Evolutionary conservation across 2,113 vertebrate species (phyloP).

Genomic region (Sphyrna mokarran): DNA sequence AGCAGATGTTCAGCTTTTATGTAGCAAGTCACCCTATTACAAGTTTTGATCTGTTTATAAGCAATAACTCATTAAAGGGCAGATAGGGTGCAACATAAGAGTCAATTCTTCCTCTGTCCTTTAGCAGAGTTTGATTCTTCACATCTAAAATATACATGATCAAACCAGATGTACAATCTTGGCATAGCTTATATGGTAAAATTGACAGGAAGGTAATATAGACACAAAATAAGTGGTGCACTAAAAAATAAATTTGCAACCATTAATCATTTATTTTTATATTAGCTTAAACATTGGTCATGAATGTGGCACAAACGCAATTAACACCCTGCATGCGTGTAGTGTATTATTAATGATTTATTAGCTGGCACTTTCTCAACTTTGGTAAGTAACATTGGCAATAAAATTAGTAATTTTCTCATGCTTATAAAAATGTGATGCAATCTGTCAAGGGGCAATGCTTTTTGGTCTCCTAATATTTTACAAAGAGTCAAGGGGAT

Average conservation of each 20-base stretch:
- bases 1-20: slow-evolving; percentile 35
- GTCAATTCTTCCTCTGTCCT: slow-evolving; percentile 8
- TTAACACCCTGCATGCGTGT: not conserved
- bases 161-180: slow-evolving; percentile 2
- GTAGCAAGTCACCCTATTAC: slow-evolving; percentile 22
- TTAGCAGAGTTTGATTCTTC: not conserved
- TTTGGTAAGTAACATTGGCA: slow-evolving; percentile 28
- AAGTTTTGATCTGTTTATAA: slow-evolving; percentile 33
- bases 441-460: slow-evolving; percentile 29
- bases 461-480: not conserved
- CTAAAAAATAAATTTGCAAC: slow-evolving; percentile 29
- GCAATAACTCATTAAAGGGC: slow-evolving; percentile 25
- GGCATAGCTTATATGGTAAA: not conserved
- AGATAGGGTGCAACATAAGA: not conserved
- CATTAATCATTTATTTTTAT: slow-evolving; percentile 33
- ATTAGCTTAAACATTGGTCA: slow-evolving; percentile 8
- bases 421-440: slow-evolving; percentile 14
- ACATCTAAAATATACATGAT: not conserved
- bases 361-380: slow-evolving; percentile 19
- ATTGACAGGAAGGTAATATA: not conserved
- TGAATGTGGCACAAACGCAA: slow-evolving; percentile 27
- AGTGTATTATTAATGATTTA: slow-evolving; percentile 31
- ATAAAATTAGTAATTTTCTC: slow-evolving; percentile 34
- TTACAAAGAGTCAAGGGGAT: slow-evolving; percentile 23
- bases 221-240: slow-evolving; percentile 7